Conservation (phyloP, 2,888 invertebrate species). For the Sarcophaga subvicina region DNA sequence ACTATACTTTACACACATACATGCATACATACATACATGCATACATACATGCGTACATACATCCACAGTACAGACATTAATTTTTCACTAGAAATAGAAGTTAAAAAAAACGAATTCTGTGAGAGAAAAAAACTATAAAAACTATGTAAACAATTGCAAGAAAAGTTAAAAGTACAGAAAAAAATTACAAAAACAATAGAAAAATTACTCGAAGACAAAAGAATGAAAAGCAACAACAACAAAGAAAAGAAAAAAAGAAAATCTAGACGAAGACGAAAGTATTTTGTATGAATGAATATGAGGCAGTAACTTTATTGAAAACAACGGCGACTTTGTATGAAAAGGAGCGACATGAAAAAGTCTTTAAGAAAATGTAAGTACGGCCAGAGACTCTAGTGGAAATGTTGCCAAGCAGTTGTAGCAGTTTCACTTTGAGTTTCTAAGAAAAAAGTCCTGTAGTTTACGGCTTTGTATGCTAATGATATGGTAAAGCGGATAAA, state of each 20-base stretch:
- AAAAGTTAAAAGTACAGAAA: conserved; percentile 15
- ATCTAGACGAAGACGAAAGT: not conserved
- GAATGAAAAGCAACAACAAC: not conserved
- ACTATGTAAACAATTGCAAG: conserved; percentile 45
- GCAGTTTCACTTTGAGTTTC: not conserved
- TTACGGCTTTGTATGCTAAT: conserved; percentile 14
- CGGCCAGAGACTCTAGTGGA: not conserved
- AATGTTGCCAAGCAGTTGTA: not conserved
- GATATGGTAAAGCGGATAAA: not conserved
- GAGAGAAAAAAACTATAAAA: not conserved
- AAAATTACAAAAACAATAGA: conserved; percentile 20
- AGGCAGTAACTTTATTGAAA: not conserved
- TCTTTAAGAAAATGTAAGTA: conserved; percentile 13
- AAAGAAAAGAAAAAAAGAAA: not conserved
- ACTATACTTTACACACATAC: not conserved
- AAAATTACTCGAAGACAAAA: conserved; percentile 1
- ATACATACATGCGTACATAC: too few relatives aligned
- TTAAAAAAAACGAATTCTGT: not conserved
- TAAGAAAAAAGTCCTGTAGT: conserved; percentile 12
- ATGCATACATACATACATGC: too few relatives aligned
- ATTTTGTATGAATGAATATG: not conserved
- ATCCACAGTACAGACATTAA: conserved; percentile 2
- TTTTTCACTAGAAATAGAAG: conserved; percentile 14
- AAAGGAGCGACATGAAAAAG: not conserved
- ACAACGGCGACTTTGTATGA: not conserved